These are phyloP conservation scores for Poeciliopsis paucimaculata DNA, from an alignment of 2,797 vertebrate genomes.

Conservation along the genomic window DNA sequence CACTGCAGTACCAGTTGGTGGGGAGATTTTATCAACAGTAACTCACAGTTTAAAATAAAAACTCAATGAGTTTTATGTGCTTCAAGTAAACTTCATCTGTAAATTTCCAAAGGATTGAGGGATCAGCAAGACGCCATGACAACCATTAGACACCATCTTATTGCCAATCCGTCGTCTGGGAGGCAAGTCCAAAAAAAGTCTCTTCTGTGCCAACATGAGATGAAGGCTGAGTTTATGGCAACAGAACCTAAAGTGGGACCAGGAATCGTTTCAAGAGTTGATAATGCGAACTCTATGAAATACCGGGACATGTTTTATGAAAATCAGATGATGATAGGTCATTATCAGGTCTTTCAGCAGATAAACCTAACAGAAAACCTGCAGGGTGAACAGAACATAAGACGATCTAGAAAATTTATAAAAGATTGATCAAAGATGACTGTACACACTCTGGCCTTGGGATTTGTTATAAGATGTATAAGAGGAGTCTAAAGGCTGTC, in stretches of 20 bases:
- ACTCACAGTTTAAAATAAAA: neutral
- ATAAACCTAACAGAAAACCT: neutral
- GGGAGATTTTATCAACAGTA: neutral
- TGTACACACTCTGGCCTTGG: neutral
- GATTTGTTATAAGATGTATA: neutral
- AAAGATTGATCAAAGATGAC: neutral
- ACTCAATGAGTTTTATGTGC: neutral
- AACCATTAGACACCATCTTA: neutral
- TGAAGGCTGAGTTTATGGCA: neutral
- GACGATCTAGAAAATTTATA: neutral
- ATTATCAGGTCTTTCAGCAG: neutral
- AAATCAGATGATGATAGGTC: neutral
- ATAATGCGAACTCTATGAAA: neutral
- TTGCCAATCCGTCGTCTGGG: neutral
- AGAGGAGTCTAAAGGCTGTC: neutral
- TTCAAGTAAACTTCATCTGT: neutral
- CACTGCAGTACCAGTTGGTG: neutral
- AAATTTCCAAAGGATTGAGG: neutral
- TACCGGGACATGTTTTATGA: neutral
- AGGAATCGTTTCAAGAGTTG: neutral
- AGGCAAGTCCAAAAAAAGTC: neutral
- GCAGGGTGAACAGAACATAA: neutral
- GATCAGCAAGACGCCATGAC: neutral
- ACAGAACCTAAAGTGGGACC: neutral
- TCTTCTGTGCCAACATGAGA: neutral